Conservation (phyloP, 2,113 vertebrate species). For the Apteryx mantelli region DNA sequence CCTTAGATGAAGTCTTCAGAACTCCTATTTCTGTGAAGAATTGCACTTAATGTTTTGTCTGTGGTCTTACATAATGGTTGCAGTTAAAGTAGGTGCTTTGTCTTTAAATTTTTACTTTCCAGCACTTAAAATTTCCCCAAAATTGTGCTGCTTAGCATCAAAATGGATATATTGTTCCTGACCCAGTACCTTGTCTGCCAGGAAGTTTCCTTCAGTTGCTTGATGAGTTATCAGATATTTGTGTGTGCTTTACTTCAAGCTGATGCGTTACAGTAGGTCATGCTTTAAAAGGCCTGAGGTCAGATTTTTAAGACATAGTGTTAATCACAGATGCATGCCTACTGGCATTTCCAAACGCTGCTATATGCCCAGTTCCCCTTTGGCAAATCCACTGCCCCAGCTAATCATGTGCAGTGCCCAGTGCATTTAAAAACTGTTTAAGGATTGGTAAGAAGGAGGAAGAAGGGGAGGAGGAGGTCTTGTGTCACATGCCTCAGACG, state of each 20-base stretch:
- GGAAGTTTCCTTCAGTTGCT: not conserved
- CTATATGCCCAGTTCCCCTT: not conserved
- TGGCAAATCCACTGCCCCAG: not conserved
- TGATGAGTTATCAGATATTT: not conserved
- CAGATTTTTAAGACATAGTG: not conserved
- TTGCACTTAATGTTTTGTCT: not conserved
- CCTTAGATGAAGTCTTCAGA: not conserved
- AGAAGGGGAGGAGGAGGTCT: not conserved
- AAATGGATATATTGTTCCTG: not conserved
- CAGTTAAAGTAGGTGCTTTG: not conserved
- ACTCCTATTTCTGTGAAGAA: not conserved
- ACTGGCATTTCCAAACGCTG: not conserved
- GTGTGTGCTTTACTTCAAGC: not conserved
- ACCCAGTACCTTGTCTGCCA: not conserved
- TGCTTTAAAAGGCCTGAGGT: not conserved
- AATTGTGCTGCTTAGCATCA: not conserved
- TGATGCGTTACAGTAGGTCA: not conserved
- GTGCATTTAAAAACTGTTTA: not conserved
- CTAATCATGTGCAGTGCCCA: not conserved
- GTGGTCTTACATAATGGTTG: not conserved
- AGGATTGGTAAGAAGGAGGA: not conserved
- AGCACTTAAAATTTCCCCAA: not conserved
- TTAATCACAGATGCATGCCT: not conserved
- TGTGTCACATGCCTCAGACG: not conserved
- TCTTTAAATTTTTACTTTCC: not conserved